Evolutionary conservation across 2,888 invertebrate genomes (phyloP).

Genomic region (Epirrhoe alternata): DNA sequence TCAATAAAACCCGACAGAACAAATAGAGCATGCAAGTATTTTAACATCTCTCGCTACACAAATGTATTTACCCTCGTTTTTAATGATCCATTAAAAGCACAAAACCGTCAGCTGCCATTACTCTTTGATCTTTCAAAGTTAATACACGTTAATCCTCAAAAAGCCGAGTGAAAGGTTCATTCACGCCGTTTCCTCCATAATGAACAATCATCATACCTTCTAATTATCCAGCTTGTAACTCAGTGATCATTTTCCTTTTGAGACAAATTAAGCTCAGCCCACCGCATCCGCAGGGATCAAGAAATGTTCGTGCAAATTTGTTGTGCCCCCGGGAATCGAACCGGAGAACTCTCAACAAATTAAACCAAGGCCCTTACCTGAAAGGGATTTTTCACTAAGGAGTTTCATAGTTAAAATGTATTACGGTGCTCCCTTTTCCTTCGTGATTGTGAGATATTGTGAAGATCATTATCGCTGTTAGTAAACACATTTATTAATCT

Average conservation of each 20-base stretch:
- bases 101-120: neutral
- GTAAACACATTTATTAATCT: neutral
- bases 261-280: conserved; percentile 42
- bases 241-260: conserved; percentile 44
- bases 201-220: conserved; percentile 36
- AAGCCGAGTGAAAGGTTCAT: conserved; percentile 15
- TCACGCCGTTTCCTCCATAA: conserved; percentile 19
- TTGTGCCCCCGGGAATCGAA: conserved; percentile 43
- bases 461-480: neutral
- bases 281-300: conserved; percentile 40
- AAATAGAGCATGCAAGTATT: neutral
- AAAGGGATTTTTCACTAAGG: conserved; percentile 32
- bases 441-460: neutral
- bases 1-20: neutral
- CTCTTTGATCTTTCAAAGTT: conserved; percentile 10
- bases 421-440: neutral
- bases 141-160: conserved; percentile 4
- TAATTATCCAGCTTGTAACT: conserved; percentile 43
- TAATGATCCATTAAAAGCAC: neutral
- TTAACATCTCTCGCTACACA: neutral
- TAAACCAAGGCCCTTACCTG: conserved; percentile 34
- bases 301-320: conserved; percentile 45
- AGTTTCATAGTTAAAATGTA: conserved; percentile 16
- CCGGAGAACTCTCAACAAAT: conserved; percentile 43
- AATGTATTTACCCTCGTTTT: neutral